phyloP scores from a whole-genome alignment of 2,113 vertebrate species.

The Tachycineta bicolor region DNA sequence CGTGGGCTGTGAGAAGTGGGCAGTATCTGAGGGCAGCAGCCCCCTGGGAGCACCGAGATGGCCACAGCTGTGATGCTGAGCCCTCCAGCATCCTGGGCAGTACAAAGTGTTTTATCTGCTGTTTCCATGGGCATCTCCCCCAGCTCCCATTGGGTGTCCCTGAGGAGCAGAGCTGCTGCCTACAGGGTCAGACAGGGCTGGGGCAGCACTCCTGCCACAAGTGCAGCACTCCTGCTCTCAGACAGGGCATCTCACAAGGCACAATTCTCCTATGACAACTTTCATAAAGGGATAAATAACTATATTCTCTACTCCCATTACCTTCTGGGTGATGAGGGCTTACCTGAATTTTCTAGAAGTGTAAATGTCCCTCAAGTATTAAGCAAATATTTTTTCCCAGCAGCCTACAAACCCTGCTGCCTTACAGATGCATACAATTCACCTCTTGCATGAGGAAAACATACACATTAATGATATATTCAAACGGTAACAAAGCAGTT shows the following conservation, averaged over 20 bases:
- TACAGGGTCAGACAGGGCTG: not conserved
- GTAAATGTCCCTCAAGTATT: not conserved
- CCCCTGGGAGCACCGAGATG: rapidly evolving
- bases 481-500: conserved; percentile 54
- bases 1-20: not conserved
- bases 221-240: not conserved
- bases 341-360: not conserved
- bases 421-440: not conserved
- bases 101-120: not conserved
- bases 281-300: not conserved
- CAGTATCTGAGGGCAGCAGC: not conserved
- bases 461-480: conserved; percentile 55
- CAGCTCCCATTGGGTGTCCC: rapidly evolving
- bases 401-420: not conserved
- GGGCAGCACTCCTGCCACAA: not conserved
- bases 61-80: not conserved
- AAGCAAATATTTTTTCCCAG: not conserved
- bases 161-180: not conserved
- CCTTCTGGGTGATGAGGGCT: not conserved
- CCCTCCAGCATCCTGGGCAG: not conserved
- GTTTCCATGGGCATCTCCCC: not conserved
- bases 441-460: not conserved
- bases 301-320: not conserved
- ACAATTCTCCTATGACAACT: not conserved
- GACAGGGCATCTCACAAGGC: not conserved